Percentiles rank a stretch among this genome's conserved stretches.
phyloP scores from a whole-genome alignment of 2,113 vertebrate species.

The Mohoua ochrocephala region DNA sequence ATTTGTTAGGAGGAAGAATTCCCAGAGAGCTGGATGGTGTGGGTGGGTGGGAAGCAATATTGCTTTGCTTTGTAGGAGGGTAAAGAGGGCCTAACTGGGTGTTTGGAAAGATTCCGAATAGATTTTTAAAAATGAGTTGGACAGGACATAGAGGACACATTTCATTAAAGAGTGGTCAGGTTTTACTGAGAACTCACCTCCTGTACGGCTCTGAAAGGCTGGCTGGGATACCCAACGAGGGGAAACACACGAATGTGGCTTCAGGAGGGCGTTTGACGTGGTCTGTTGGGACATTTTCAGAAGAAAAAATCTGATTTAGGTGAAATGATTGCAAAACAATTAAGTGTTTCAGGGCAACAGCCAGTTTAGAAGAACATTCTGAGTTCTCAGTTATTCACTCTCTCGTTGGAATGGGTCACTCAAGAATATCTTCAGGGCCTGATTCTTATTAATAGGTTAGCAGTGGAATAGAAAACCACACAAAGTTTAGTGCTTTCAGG shows the following conservation, averaged over 20 bases:
- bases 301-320: not conserved
- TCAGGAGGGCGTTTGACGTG: not conserved
- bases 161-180: not conserved
- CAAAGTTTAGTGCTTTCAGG: not conserved
- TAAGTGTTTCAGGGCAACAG: accelerated
- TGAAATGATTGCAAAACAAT: not conserved
- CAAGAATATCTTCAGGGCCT: not conserved
- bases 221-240: not conserved
- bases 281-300: not conserved
- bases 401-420: not conserved
- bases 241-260: not conserved
- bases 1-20: not conserved
- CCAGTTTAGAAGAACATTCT: not conserved
- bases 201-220: not conserved
- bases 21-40: not conserved
- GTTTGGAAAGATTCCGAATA: not conserved
- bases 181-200: not conserved
- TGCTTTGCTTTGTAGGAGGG: not conserved
- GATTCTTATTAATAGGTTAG: not conserved
- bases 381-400: not conserved
- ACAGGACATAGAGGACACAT: not conserved
- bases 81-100: not conserved
- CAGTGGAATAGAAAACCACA: not conserved
- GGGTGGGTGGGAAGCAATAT: not conserved
- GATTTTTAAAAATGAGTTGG: not conserved